Base-by-base conservation (phyloP, 35 echinoderm and acorn worm species). In the Strongylocentrotus purpuratus region DNA sequence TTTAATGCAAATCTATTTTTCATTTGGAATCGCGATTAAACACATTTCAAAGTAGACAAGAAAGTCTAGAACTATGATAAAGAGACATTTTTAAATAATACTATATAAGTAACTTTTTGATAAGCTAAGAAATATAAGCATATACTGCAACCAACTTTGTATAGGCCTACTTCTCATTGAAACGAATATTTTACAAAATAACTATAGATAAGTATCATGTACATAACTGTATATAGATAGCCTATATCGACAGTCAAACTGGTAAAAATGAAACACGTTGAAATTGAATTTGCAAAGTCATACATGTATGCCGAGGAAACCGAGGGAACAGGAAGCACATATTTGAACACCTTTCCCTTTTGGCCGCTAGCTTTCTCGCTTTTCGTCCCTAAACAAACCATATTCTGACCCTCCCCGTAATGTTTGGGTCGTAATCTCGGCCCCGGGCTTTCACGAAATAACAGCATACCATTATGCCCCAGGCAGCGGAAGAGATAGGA, bases 311-410 rank as follows among this genome's bases (percentile, higher is more conserved):
- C 50, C 15, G 10, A 55, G 50, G 50, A 55, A 55, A 55, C 50
- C 0, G 50, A 55, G 50, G 28, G 7, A 78, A 22, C 65, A 78
- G 65, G 65, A 78, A 78, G 65, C 65, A 28, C 22, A 78, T 78
- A 78, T 78, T 78, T 78, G 65, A 78, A 78, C 65, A 78, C 65
- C 65, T 78, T 78, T 78, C 65, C 28, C 65, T 22, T 78, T 78
- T 78, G 65, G 65, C 65, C 65, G 65, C 65, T 78, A 78, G 65
- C 65, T 28, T 78, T 78, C n/a, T 78, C 65, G 65, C 65, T 78
- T 22, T 22, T 78, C 65, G 65, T 78, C 65, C 65, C 65, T 78
- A 78, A 78, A 78, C 65, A 78, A 78, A 78, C 65, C 65, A 25
- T 41, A 41, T n/a, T n/a, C 65, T 78, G 65, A 78, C 65, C 65